Base-by-base conservation (phyloP, 2,113 vertebrate species). In the Chaetodon auriga region DNA sequence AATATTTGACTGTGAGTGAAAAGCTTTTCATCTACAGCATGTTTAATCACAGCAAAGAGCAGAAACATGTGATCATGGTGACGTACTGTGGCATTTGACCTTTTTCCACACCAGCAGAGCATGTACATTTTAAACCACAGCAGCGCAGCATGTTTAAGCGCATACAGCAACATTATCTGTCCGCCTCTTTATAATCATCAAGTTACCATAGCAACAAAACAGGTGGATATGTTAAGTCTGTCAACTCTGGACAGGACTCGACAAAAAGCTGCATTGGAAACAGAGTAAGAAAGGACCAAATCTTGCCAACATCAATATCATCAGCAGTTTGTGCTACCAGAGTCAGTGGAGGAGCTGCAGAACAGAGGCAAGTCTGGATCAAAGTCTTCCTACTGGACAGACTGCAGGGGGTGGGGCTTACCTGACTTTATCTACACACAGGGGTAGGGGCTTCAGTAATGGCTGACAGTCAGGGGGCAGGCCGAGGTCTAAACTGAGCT, bases 91-190 rank as follows among this genome's bases (percentile, higher is more conserved):
- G 64, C 36, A 55, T 75, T 58, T 75, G 38, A 49, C 75, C 58
- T 38, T 49, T 74, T 75, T 74, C 72, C 75, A 70, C 38, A 77
- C 49, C 65, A 81, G 78, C 72, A 68, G 60, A 80, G 84, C 68
- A 78, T 68, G 75, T 79, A 45, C 60, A 61, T 69, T 66, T 80
- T 25, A 80, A 90, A 90, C 81, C 86, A 73, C 81, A 88, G 85
- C 90, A 69, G 76, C 90, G 77, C 45, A 86, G 75, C 80, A 87
- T 55, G 41, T 53, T 73, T 72, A 54, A 85, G 66, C 46, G 21
- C 66, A 62, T 68, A 71, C 38, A 87, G 75, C 81, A 81, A 69
- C 75, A 76, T 35, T 54, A 41, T 69, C 55, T 55, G 48, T 75
- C 66, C 70, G 58, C 57, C 54, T 62, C 68, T 61, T 70, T 51